Percentiles rank a stretch among this genome's conserved stretches.
Evolutionary conservation across 2,797 vertebrate species (phyloP).

Genomic region (Amazona finschi): DNA sequence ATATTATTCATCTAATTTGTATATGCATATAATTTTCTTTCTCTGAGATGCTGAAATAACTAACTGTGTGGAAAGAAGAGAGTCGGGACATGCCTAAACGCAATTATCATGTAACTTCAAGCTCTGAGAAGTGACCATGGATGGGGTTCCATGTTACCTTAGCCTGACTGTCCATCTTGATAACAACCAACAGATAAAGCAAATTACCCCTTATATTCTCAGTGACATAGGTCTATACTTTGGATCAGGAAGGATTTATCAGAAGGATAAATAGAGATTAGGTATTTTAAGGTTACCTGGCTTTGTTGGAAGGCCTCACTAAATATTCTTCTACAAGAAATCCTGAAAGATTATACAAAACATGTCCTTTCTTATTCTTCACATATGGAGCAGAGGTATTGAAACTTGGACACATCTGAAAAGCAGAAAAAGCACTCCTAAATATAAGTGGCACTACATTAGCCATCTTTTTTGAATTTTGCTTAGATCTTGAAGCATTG

Average conservation of each 20-base stretch:
- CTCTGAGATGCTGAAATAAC: background rate
- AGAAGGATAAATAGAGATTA: background rate
- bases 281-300: conserved; percentile 54
- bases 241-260: background rate
- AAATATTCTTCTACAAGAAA: conserved; percentile 70
- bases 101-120: background rate
- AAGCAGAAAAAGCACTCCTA: background rate
- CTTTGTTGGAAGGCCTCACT: conserved; percentile 29
- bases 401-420: conserved; percentile 57
- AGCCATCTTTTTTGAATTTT: background rate
- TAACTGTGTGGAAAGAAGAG: background rate
- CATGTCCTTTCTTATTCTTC: conserved; percentile 58
- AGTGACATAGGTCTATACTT: background rate
- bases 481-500: background rate
- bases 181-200: background rate
- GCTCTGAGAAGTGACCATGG: background rate
- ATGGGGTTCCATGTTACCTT: background rate
- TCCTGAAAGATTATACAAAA: conserved; percentile 71
- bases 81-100: background rate
- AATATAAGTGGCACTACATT: background rate
- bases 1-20: background rate
- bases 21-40: background rate
- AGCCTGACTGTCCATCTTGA: background rate
- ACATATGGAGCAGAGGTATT: conserved; percentile 33
- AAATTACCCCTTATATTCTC: background rate